Evolutionary conservation across 2,797 vertebrate genomes (phyloP).

Genomic region (Podargus strigoides): DNA sequence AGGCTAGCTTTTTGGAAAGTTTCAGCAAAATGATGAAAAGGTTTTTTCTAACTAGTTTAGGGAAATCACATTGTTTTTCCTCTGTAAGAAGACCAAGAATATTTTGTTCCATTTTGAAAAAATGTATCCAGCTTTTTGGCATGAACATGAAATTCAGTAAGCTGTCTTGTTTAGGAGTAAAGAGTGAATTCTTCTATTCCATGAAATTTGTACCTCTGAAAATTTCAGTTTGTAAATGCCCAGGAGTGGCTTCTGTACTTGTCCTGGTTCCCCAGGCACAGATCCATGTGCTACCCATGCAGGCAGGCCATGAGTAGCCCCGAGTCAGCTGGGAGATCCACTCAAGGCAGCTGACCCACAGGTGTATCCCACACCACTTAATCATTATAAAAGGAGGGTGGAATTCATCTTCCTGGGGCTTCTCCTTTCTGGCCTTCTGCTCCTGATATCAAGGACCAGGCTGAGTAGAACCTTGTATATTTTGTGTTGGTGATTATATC

Average conservation of each 20-base stretch:
- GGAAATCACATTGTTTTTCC: background rate
- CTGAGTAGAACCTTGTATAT: no score
- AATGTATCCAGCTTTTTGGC: background rate
- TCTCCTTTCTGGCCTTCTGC: no score
- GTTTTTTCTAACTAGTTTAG: slow-evolving; percentile 28
- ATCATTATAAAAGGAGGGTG: no score
- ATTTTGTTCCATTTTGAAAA: background rate
- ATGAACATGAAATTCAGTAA: background rate
- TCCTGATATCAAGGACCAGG: no score
- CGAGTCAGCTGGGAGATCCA: no score
- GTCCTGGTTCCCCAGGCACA: no score
- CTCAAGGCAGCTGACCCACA: no score
- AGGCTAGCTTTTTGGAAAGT: background rate
- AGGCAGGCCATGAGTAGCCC: no score
- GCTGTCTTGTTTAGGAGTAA: background rate
- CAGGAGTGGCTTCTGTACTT: background rate
- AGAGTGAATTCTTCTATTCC: background rate
- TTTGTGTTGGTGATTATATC: no score
- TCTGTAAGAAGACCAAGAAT: background rate
- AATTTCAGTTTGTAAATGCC: background rate
- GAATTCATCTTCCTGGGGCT: no score
- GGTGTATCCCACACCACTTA: no score
- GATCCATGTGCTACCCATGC: no score
- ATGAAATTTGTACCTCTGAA: background rate
- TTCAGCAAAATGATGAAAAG: slow-evolving; percentile 17